phyloP scores from a whole-genome alignment of 1,140 invertebrate genomes.

The Trichomalopsis sarcophagae region DNA sequence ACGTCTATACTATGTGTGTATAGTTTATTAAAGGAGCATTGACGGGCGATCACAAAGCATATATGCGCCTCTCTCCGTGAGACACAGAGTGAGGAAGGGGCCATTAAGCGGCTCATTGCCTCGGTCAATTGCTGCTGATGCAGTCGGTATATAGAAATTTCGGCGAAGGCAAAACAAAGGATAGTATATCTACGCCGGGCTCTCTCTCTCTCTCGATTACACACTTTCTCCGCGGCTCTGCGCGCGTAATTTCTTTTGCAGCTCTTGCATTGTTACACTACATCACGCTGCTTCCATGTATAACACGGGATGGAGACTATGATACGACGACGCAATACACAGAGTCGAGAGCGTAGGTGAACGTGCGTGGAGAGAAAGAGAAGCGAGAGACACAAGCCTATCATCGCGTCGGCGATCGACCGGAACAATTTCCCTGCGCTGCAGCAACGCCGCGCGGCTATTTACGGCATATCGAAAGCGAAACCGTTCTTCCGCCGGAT shows the following conservation, averaged over 20 bases:
- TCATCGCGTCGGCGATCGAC: slow-evolving; percentile 17
- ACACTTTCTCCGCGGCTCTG: not conserved
- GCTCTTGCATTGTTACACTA: too few species aligned
- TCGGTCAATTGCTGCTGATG: slow-evolving; percentile 12
- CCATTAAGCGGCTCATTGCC: slow-evolving; percentile 30
- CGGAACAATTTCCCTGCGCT: slow-evolving; percentile 17
- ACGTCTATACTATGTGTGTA: not conserved
- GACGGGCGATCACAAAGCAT: not conserved
- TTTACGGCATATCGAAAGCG: slow-evolving; percentile 24
- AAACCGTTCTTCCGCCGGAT: slow-evolving; percentile 6
- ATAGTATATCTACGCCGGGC: not conserved
- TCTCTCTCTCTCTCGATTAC: not conserved
- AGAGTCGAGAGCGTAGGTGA: not conserved
- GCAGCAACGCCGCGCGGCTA: not conserved
- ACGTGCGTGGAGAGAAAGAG: not conserved
- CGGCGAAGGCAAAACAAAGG: not conserved
- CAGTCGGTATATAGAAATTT: not conserved
- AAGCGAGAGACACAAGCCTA: not conserved
- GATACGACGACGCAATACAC: too few species aligned
- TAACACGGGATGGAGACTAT: too few species aligned
- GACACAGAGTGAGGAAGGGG: not conserved
- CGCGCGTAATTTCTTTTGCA: too few species aligned
- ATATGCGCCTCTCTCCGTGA: too few species aligned
- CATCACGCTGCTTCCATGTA: not conserved
- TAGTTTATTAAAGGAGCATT: not conserved